These are phyloP conservation scores for Bufo gargarizans DNA, from an alignment of 2,113 vertebrate species.

Conservation along the genomic window DNA sequence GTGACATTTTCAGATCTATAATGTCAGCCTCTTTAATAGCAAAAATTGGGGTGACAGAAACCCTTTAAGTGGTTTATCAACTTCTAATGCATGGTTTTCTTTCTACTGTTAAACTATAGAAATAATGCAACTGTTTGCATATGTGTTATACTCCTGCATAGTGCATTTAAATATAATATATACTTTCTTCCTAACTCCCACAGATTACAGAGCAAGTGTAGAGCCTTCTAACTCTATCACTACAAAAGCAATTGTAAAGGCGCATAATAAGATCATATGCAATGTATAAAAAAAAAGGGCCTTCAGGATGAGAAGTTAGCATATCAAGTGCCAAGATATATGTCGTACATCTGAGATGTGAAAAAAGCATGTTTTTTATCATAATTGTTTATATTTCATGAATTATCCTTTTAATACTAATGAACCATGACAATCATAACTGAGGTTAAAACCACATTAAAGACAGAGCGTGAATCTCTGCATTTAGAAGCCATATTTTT, in stretches of 20 bases:
- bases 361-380: background rate
- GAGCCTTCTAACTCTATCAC: background rate
- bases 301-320: background rate
- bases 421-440: background rate
- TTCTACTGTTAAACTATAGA: too few relatives aligned
- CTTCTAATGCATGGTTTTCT: too few relatives aligned
- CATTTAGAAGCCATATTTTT: background rate
- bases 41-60: too few relatives aligned
- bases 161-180: too few relatives aligned
- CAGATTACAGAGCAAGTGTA: background rate
- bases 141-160: too few relatives aligned
- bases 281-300: too few relatives aligned
- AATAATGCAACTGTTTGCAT: too few relatives aligned
- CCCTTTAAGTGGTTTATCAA: too few relatives aligned
- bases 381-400: background rate
- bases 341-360: background rate
- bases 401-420: constrained; percentile 11
- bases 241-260: background rate
- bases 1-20: too few relatives aligned
- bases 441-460: background rate
- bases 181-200: background rate
- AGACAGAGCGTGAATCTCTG: too few relatives aligned
- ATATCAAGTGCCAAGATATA: background rate
- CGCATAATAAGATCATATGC: background rate
- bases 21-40: too few relatives aligned